Percentiles rank a stretch among this genome's conserved stretches.
phyloP scores from a whole-genome alignment of 1,140 invertebrate genomes.

The Aphis craccivora region DNA sequence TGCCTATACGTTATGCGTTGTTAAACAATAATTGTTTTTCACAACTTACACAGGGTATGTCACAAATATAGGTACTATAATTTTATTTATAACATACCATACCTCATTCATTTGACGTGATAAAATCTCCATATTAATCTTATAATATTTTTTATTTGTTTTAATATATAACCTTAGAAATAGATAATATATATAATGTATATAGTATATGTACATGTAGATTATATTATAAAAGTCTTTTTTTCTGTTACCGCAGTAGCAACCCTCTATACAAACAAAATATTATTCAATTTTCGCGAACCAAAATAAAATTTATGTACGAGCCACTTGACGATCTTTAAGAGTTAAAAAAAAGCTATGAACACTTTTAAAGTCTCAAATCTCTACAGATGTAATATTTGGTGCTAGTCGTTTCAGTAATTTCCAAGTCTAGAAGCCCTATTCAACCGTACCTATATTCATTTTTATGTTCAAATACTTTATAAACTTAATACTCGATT shows the following conservation, averaged over 20 bases:
- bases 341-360: background rate
- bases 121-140: background rate
- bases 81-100: background rate
- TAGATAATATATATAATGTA: background rate
- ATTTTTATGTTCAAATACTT: background rate
- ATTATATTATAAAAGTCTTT: too few relatives aligned
- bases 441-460: background rate
- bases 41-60: background rate
- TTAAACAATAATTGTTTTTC: background rate
- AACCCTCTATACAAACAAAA: background rate
- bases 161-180: background rate
- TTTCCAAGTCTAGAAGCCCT: background rate
- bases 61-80: background rate
- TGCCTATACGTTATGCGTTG: background rate
- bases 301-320: too few relatives aligned
- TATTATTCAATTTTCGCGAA: background rate
- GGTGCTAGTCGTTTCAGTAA: background rate
- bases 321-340: background rate
- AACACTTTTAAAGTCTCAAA: background rate
- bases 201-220: too few relatives aligned
- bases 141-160: background rate
- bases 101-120: background rate
- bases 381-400: background rate
- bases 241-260: background rate
- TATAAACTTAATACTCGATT: background rate